phyloP scores from a whole-genome alignment of 2,113 vertebrate species.

The Petrocephalus microphthalmus region DNA sequence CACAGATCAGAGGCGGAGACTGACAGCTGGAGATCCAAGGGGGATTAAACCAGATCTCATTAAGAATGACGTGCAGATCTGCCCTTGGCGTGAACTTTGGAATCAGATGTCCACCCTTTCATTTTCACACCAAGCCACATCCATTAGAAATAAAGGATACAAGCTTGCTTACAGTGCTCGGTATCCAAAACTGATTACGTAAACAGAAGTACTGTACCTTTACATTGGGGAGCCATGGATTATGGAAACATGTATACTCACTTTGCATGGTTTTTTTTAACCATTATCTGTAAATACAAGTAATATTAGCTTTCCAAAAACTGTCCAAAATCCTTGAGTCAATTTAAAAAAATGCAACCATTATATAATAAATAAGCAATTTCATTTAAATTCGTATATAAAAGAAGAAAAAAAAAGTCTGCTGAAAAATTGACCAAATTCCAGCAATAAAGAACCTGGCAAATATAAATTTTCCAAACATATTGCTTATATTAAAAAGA shows the following conservation, averaged over 20 bases:
- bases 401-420: too few species aligned
- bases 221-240: neutral
- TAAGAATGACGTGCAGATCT: slow-evolving; percentile 8
- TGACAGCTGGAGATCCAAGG: neutral
- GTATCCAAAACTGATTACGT: neutral
- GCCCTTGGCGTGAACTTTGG: slow-evolving; percentile 22
- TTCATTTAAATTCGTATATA: slow-evolving; percentile 56
- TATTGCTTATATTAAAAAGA: slow-evolving; percentile 33
- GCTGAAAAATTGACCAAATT: slow-evolving; percentile 32
- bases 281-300: neutral
- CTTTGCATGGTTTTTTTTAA: neutral
- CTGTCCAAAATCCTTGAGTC: slow-evolving; percentile 13
- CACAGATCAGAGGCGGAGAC: neutral
- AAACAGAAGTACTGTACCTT: neutral
- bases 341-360: slow-evolving; percentile 29
- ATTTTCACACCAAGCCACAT: neutral
- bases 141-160: neutral
- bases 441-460: slow-evolving; percentile 28
- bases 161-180: neutral
- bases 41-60: neutral
- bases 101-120: slow-evolving; percentile 38
- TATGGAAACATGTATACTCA: neutral
- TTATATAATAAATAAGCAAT: slow-evolving; percentile 66
- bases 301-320: neutral
- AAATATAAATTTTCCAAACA: slow-evolving; percentile 28